phyloP scores from a whole-genome alignment of 2,113 vertebrate genomes.

The Chunga burmeisteri region DNA sequence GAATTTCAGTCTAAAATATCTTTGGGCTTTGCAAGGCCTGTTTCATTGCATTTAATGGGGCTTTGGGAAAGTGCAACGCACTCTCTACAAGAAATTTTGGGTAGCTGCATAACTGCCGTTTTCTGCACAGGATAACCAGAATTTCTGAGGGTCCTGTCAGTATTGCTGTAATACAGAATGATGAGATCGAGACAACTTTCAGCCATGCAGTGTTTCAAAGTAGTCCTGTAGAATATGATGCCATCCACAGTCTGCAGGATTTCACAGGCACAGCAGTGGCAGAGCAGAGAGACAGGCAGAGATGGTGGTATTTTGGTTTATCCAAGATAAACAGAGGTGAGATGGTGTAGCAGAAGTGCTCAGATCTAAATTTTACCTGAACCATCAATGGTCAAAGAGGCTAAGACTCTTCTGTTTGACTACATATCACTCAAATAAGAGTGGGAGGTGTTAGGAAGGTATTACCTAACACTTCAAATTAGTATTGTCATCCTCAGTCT shows the following conservation, averaged over 20 bases:
- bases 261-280: background rate
- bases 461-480: background rate
- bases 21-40: background rate
- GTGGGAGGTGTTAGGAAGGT: background rate
- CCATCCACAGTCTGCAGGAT: background rate
- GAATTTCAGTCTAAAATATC: background rate
- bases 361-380: background rate
- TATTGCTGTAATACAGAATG: background rate
- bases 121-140: background rate
- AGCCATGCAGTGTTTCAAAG: background rate
- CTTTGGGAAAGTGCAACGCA: background rate
- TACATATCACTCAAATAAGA: background rate
- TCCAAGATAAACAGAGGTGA: background rate
- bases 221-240: background rate
- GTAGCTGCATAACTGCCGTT: background rate
- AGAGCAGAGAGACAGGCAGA: background rate
- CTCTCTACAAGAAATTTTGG: background rate
- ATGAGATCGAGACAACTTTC: background rate
- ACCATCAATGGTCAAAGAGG: fast-evolving
- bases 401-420: background rate
- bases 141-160: background rate
- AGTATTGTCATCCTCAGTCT: background rate
- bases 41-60: background rate
- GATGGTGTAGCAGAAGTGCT: background rate
- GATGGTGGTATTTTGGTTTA: background rate